Evolutionary conservation across 2,888 invertebrate genomes (phyloP).

Genomic region (Chrysotoxum bicinctum): DNA sequence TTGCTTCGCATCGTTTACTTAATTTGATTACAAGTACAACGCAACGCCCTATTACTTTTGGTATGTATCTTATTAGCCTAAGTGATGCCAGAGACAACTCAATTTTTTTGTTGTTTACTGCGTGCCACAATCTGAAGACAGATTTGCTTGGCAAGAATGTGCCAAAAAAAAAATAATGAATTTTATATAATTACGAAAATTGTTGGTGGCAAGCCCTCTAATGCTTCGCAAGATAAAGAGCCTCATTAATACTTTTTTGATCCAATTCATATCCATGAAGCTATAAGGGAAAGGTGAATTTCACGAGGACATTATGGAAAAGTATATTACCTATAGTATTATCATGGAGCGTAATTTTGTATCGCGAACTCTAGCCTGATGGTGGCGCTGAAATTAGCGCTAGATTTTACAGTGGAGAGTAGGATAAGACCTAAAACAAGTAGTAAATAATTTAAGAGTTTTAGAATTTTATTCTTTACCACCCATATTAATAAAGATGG

Average conservation of each 20-base stretch:
- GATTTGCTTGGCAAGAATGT: conserved; percentile 5
- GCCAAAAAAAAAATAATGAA: conserved; percentile 8
- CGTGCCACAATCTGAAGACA: not conserved
- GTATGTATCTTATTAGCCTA: conserved; percentile 41
- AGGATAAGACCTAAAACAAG: too few relatives aligned
- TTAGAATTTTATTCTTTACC: too few relatives aligned
- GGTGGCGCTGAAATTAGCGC: too few relatives aligned
- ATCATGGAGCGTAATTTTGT: too few relatives aligned
- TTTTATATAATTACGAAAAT: conserved; percentile 17
- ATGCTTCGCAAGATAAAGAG: conserved; percentile 19
- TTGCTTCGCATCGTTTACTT: conserved; percentile 57
- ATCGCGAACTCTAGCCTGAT: too few relatives aligned
- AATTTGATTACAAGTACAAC: conserved; percentile 66
- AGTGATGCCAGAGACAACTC: conserved; percentile 51
- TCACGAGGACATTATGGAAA: not conserved
- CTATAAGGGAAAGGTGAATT: not conserved
- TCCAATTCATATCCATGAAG: conserved; percentile 15
- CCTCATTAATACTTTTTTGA: conserved; percentile 1
- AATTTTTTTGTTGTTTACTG: conserved; percentile 23
- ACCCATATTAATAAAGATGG: too few relatives aligned
- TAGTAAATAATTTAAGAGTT: too few relatives aligned
- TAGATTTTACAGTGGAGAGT: too few relatives aligned
- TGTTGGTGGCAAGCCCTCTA: not conserved
- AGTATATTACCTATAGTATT: too few relatives aligned
- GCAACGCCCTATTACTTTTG: conserved; percentile 2